A percentile compares a stretch with the other conserved stretches of the same genome.
Conservation (phyloP, 2,888 invertebrate genomes). For the Cataglyphis livida region DNA sequence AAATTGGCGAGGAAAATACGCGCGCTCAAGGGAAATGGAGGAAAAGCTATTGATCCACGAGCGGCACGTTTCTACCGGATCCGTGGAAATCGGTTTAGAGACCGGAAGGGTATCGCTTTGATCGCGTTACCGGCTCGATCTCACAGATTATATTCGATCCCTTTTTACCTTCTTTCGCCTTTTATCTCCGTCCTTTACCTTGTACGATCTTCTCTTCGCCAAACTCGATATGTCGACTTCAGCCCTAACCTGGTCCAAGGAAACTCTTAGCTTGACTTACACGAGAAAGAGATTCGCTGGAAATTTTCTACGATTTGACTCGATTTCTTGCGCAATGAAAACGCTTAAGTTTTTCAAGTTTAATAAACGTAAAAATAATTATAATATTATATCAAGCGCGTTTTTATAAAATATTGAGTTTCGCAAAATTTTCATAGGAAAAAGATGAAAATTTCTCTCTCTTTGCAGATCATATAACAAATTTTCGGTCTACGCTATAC, state of each 20-base stretch:
- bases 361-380: neutral
- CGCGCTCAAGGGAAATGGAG: slow-evolving; percentile 41
- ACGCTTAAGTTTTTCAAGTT: neutral
- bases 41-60: slow-evolving; percentile 64
- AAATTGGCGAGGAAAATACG: slow-evolving; percentile 22
- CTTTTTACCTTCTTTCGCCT: slow-evolving; percentile 49
- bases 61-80: slow-evolving; percentile 71
- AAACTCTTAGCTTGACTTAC: slow-evolving; percentile 45
- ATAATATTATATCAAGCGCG: neutral
- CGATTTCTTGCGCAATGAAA: slow-evolving; percentile 12
- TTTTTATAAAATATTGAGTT: neutral
- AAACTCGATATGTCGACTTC: slow-evolving; percentile 73
- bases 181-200: slow-evolving; percentile 53
- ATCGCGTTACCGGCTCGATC: slow-evolving; percentile 80
- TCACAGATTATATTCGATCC: slow-evolving; percentile 76
- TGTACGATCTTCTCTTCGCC: slow-evolving; percentile 59
- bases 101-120: slow-evolving; percentile 76
- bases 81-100: slow-evolving; percentile 78
- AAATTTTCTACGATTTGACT: slow-evolving; percentile 23
- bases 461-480: slow-evolving; percentile 46
- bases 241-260: slow-evolving; percentile 67
- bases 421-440: neutral
- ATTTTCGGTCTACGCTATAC: slow-evolving; percentile 59
- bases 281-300: slow-evolving; percentile 22
- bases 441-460: neutral